Evolutionary conservation across 2,113 vertebrate species (phyloP), one percentile per base, ranked within the genome.

Genomic region (Aegithalos caudatus): DNA sequence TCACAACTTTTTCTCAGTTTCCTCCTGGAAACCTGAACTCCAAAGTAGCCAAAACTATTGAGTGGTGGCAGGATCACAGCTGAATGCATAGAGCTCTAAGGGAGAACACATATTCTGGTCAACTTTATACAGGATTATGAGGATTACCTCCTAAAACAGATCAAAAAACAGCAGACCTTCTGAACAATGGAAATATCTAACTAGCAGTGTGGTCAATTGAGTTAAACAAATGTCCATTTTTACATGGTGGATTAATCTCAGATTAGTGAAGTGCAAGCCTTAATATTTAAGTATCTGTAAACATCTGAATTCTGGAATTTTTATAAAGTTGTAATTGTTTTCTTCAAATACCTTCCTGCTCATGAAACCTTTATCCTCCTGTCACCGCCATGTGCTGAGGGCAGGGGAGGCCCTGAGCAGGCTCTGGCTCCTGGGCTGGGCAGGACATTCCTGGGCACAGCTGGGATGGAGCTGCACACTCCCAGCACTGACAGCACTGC

Each of bases 81-180:
- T 95, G 78, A 60, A 56, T 62, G 44, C 31, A n/a, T 45, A 80
- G 84, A 77, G 53, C 40, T 79, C 40, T 67, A 81, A 73, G 83
- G 80, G 61, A 90, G 58, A 96, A 71, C 35, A 64, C 10, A 5
- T 70, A 28, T 44, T 81, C 31, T 45, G 70, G 53, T 83, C 64
- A 96, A 48, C 54, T 86, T 83, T 35, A 37, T 48, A 80, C 25
- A 67, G 69, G 86, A 92, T 96, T 92, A 86, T 61, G 51, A 60
- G 47, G 78, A 91, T 96, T 91, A 85, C 74, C 37, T 89, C 88
- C 67, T 89, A 58, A 86, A 96, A 92, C 64, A 73, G 44, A 89
- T 78, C 53, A 93, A 93, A 97, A 94, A 84, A 82, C 87, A 65
- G 50, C 60, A 79, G 62, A 81, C 47, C 31, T 74, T 61, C 47